A percentile compares a stretch with the other conserved stretches of the same genome.
phyloP scores from a whole-genome alignment of 2,797 vertebrate species.

The Galaxias olidus region DNA sequence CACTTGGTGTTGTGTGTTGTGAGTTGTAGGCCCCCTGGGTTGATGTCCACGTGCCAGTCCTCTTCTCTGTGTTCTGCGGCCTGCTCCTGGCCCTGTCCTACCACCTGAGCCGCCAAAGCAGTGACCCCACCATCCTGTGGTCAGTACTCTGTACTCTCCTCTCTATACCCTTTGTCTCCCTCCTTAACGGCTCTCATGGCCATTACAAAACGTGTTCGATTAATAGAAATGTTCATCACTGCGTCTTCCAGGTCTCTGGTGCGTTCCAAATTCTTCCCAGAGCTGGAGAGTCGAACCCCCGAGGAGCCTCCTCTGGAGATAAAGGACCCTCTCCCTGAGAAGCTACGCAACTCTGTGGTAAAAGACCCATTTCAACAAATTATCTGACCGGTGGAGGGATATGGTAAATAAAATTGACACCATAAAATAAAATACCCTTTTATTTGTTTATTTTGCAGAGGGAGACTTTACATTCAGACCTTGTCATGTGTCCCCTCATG shows the following conservation, averaged over 20 bases:
- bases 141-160: conserved; percentile 55
- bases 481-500: conserved; percentile 89
- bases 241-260: conserved; percentile 80
- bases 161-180: background rate
- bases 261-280: conserved; percentile 84
- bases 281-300: conserved; percentile 81
- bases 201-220: too few relatives aligned
- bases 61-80: conserved; percentile 90
- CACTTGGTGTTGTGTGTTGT: conserved; percentile 2
- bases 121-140: conserved; percentile 88
- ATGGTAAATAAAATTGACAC: too few relatives aligned
- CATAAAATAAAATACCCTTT: too few relatives aligned
- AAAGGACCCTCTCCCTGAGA: conserved; percentile 88
- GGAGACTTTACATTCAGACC: conserved; percentile 89
- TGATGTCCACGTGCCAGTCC: conserved; percentile 88
- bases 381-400: too few relatives aligned
- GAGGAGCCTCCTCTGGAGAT: conserved; percentile 85
- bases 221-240: background rate
- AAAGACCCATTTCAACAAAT: conserved; percentile 30
- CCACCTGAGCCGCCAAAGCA: conserved; percentile 91
- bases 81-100: conserved; percentile 88
- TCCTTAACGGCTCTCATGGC: background rate
- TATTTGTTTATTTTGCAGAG: conserved; percentile 78
- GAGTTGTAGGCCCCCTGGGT: conserved; percentile 84
- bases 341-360: conserved; percentile 87